Evolutionary conservation across 2,888 invertebrate species (phyloP), one percentile per base, ranked within the genome.

Genomic region (Philonicus albiceps): DNA sequence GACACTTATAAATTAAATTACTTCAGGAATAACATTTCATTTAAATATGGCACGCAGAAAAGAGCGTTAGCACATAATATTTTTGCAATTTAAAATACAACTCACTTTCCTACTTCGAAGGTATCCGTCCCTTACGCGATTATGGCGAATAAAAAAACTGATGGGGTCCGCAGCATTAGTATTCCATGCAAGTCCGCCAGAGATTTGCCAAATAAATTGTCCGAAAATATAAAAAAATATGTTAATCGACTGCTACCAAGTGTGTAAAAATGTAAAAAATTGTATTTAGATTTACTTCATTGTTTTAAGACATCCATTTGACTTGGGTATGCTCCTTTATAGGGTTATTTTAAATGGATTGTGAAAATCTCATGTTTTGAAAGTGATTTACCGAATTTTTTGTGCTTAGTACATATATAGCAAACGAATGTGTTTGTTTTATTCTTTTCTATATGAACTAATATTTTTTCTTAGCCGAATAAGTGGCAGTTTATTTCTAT

Each of bases 171-270:
- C 86, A 76, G 83, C 86, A 87, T 86, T 87, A 34, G 73, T 86
- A 87, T 87, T 87, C 87, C 43, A 80, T 73, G 64, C 86, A 87
- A 64, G 85, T 84, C 78, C 11, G 49, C 5, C 76, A 40, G 73
- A 72, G 84, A 75, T 86, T 87, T 87, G 27, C 34, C 80, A 86
- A 86, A 87, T 86, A 87, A 87, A 87, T 87, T 87, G 87, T 87
- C 84, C 86, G 84, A 78, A 80, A 87, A 86, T 86, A 87, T 81
- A 87, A 86, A 64, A 86, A 86, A 81, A 76, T 76, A 76, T 76
- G 76, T 76, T 76, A 76, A 76, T 76, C 76, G 73, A 87, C 80
- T 64, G 85, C 87, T 19, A 64, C 27, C 8, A 64, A 64, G 64
- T 64, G 64, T 64, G 40, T 19, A 40, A 4, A 27, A 5, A 31